Base-by-base conservation (phyloP, 2,888 invertebrate species). In the Drosophila quinaria region DNA sequence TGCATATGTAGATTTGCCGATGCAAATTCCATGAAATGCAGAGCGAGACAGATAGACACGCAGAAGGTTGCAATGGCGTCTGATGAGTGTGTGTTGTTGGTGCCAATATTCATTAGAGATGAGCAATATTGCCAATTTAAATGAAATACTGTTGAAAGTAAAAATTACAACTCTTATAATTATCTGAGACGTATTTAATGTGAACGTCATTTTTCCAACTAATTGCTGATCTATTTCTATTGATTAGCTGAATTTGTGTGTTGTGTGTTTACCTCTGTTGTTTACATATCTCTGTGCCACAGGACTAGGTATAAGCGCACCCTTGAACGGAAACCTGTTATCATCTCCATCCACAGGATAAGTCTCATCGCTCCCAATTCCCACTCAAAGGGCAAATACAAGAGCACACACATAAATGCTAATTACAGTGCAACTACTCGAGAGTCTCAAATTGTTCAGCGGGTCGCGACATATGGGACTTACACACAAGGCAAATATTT, bases 401-500 rank as follows among this genome's bases (percentile, higher is more conserved):
- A 80, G 41, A 80, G 52, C 42, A 74, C 62, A 89, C 44, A 81
- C 71, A 84, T 79, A 85, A 85, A 85, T 81, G 88, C 86, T 86
- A 86, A 86, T 86, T 86, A 74, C 89, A 74, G 82, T 58, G 68
- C 70, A 70, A 73, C 67, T 63, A 70, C 70, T 70, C 37, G 62
- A 58, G 60, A 50, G 52, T 11, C n/a, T 15, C 22, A 56, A 64
- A 58, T 35, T 46, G 73, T 25, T 59, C 62, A 44, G 42, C 47
- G 62, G 74, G 78, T 59, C 80, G 54, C 74, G 78, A 87, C 84
- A 85, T 85, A 85, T 85, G 84, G 87, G 84, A 69, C 86, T 56
- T 56, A 67, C 65, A 69, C 22, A 51, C 31, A 51, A 59, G 49
- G 74, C 89, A 89, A 85, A 85, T 89, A 85, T 85, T 85, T 71